Evolutionary conservation across 30 jellyfish, hydroid and myxozoan genomes (phyloP).

Genomic region (Sanderia malayensis): DNA sequence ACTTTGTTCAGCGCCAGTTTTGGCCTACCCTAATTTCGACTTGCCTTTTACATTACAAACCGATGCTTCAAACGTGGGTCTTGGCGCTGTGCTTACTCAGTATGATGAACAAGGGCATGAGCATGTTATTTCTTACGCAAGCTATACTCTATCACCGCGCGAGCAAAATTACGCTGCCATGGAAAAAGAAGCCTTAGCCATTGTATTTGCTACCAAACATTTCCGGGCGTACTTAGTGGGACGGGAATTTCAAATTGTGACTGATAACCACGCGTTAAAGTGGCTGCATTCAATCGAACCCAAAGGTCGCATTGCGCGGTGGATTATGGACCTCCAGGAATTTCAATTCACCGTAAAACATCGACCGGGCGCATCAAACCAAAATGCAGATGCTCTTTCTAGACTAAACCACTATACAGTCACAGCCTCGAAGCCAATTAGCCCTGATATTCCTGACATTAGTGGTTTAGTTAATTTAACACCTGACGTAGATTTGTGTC

Average conservation of each 20-base stretch:
- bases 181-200: conserved; percentile 62
- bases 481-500: conserved; percentile 12
- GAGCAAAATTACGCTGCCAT: conserved; percentile 44
- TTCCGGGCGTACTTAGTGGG: conserved; percentile 45
- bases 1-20: conserved; percentile 49
- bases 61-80: conserved; percentile 32
- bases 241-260: conserved; percentile 7
- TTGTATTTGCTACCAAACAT: conserved; percentile 21
- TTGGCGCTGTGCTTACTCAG: conserved; percentile 43
- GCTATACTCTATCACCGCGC: conserved; percentile 13
- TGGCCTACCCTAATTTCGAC: conserved; percentile 30
- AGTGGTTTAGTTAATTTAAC: too few relatives aligned
- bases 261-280: conserved; percentile 32
- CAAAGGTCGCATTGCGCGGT: conserved; percentile 41
- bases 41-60: conserved; percentile 26
- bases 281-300: conserved; percentile 47
- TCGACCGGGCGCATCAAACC: conserved; percentile 31
- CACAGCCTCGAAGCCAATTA: not conserved
- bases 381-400: conserved; percentile 36
- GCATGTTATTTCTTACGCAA: conserved; percentile 38
- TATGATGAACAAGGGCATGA: conserved; percentile 21
- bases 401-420: not conserved
- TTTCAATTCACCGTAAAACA: conserved; percentile 21
- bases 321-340: conserved; percentile 41
- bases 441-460: conserved; percentile 6